A percentile compares a stretch with the other conserved stretches of the same genome.
These are phyloP conservation scores for Pangasius sanitwongsei DNA, from an alignment of 2,797 vertebrate species.

Conservation along the genomic window DNA sequence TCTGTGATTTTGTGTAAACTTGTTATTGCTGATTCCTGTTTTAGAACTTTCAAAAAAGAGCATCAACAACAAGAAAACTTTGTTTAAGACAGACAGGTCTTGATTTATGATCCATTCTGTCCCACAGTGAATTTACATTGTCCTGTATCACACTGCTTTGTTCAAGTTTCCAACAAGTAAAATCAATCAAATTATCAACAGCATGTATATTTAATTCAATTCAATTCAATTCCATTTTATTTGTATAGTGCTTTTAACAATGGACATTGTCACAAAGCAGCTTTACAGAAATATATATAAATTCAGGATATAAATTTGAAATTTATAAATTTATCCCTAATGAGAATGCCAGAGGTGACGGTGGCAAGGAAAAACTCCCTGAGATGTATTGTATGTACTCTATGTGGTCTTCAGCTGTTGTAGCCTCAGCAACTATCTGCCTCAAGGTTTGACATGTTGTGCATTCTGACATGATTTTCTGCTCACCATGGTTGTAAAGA, in stretches of 20 bases:
- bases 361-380: no score
- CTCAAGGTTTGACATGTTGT: not conserved
- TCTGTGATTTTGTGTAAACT: not conserved
- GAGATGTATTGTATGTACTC: no score
- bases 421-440: not conserved
- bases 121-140: not conserved
- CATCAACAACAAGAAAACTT: not conserved
- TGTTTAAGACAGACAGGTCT: not conserved
- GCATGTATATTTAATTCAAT: not conserved
- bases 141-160: not conserved
- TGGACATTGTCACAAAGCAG: no score
- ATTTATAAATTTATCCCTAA: no score
- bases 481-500: not conserved
- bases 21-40: not conserved
- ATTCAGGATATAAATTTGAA: no score
- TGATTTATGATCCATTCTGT: not conserved
- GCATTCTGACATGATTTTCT: not conserved
- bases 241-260: no score
- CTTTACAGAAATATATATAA: no score
- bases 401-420: not conserved
- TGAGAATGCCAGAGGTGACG: no score
- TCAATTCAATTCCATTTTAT: no score
- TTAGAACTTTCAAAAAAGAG: not conserved
- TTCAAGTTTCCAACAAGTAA: not conserved
- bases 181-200: not conserved